These are phyloP conservation scores for Drosophila putrida DNA, from an alignment of 2,888 invertebrate genomes.

Conservation along the genomic window DNA sequence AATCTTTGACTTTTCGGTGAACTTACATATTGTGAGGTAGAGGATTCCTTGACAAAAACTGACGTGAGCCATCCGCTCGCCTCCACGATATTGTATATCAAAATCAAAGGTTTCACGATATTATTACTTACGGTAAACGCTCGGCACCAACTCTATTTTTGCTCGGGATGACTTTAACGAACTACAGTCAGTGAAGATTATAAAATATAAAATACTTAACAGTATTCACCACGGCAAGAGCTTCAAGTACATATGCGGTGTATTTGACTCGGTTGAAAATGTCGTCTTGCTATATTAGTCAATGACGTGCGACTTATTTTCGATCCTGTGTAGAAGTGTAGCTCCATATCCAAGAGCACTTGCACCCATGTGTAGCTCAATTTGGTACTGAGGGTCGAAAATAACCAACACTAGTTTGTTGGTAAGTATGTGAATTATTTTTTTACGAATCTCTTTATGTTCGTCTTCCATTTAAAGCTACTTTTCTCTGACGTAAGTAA, in stretches of 20 bases:
- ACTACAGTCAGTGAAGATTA: background rate
- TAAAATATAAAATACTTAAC: slow-evolving; percentile 9
- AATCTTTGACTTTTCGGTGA: background rate
- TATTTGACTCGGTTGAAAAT: slow-evolving; percentile 3
- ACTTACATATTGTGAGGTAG: background rate
- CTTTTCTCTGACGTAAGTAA: slow-evolving; percentile 13
- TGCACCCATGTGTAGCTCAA: slow-evolving; percentile 4
- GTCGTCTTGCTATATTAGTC: slow-evolving; percentile 17
- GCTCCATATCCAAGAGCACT: slow-evolving; percentile 1
- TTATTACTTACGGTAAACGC: slow-evolving; percentile 29
- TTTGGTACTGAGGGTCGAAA: slow-evolving; percentile 6
- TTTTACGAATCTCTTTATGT: background rate
- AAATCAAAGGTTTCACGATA: slow-evolving; percentile 26
- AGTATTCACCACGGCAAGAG: slow-evolving; percentile 6
- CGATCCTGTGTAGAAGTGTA: slow-evolving; percentile 17
- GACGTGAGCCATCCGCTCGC: slow-evolving; percentile 2
- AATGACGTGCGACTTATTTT: slow-evolving; percentile 7
- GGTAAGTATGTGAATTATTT: background rate
- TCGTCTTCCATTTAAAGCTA: slow-evolving; percentile 12
- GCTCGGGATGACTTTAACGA: slow-evolving; percentile 19
- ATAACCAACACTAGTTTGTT: slow-evolving; percentile 9
- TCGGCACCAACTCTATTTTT: slow-evolving; percentile 22
- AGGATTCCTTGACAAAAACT: slow-evolving; percentile 1
- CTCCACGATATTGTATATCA: slow-evolving; percentile 12
- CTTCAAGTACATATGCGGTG: slow-evolving; percentile 3